Evolutionary conservation across 2,888 invertebrate genomes (phyloP).

Genomic region (Pseudococcus jackbeardsleyi): DNA sequence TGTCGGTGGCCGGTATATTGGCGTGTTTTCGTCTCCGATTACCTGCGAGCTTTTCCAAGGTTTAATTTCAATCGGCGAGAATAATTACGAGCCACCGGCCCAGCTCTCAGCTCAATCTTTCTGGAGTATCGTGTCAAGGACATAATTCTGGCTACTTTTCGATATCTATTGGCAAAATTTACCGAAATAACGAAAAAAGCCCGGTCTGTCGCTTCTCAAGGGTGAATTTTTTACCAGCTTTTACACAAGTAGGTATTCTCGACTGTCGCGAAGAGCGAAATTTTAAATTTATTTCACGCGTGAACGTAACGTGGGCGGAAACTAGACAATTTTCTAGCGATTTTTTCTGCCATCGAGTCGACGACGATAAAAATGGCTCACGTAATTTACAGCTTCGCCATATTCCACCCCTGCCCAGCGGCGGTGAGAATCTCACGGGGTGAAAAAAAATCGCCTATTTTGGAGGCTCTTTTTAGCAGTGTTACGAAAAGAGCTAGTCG

Average conservation of each 20-base stretch:
- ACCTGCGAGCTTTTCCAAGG: background rate
- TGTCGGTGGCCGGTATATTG: background rate
- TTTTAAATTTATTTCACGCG: background rate
- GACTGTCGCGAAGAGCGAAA: background rate
- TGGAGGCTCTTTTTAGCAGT: background rate
- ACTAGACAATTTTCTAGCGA: conserved; percentile 19
- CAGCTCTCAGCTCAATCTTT: background rate
- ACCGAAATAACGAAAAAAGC: background rate
- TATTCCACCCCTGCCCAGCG: background rate
- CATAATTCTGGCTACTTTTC: background rate
- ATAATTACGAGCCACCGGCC: background rate
- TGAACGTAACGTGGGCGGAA: background rate
- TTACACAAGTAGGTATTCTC: background rate
- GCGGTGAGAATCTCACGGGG: background rate
- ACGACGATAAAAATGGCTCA: conserved; percentile 17
- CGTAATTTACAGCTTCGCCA: conserved; percentile 16
- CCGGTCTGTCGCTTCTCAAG: background rate
- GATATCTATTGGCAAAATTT: no score
- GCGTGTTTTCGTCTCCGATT: background rate
- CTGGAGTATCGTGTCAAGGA: background rate
- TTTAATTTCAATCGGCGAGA: background rate
- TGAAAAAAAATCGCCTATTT: background rate
- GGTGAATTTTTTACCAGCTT: background rate
- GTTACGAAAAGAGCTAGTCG: background rate
- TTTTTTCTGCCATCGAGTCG: background rate